Percentiles rank a stretch among this genome's conserved stretches.
Conservation (phyloP, 2,113 vertebrate species). For the Lynx canadensis region DNA sequence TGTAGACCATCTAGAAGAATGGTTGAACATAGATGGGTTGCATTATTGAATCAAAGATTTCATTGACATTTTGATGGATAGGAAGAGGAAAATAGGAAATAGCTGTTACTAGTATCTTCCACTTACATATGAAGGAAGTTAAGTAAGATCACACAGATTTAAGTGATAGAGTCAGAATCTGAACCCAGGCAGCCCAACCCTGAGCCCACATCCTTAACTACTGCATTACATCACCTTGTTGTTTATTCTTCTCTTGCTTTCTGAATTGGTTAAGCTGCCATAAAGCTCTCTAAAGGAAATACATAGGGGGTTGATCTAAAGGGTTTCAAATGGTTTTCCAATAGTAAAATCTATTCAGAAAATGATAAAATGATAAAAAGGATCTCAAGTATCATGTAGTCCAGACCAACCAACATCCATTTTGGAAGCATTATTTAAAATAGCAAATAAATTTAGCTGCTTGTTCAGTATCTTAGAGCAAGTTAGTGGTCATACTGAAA, state of each 20-base stretch:
- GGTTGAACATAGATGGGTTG: neutral
- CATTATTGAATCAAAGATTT: slow-evolving; percentile 13
- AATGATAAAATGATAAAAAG: neutral
- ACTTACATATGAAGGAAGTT: neutral
- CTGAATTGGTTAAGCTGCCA: neutral
- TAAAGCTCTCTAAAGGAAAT: neutral
- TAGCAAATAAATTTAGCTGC: neutral
- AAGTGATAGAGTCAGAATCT: neutral
- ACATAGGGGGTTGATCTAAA: neutral
- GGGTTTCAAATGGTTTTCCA: neutral
- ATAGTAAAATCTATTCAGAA: neutral
- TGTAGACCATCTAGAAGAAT: neutral
- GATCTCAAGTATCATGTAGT: neutral
- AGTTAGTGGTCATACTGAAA: neutral
- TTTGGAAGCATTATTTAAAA: neutral
- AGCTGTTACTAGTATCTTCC: neutral
- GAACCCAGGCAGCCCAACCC: neutral
- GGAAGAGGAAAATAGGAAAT: neutral
- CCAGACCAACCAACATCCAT: neutral
- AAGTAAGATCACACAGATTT: neutral
- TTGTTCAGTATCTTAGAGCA: neutral
- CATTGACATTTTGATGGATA: neutral
- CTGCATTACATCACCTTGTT: neutral
- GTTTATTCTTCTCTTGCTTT: neutral
- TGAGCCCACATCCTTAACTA: neutral